Evolutionary conservation across 2,888 invertebrate genomes (phyloP), one percentile per base, ranked within the genome.

Genomic region (Dinocampus coccinellae): DNA sequence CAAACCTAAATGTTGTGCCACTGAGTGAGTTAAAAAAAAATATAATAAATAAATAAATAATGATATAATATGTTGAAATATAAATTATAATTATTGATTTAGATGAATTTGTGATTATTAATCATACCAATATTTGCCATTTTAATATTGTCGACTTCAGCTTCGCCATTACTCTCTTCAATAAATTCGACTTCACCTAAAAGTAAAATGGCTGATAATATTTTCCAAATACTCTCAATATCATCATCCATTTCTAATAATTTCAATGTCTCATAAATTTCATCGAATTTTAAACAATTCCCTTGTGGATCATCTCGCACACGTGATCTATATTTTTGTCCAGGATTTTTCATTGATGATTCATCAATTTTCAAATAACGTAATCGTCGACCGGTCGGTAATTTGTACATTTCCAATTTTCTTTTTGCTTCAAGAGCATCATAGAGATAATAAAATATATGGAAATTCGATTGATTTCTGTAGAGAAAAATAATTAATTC

Each of bases 381-480:
- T 87, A 95, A 95, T 74, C 91, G 91, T 77, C 93, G 90, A 36
- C 92, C 92, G 0, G 91, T 86, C 64, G 93, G 92, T 55, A 97
- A 88, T 73, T 89, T 88, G 78, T 94, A 94, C 57, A 93, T 90
- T 47, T 91, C 90, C 52, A 94, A 88, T 70, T 91, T 90, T 68
- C 92, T 92, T 20, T 91, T 90, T 11, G 92, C 90, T 78, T 92
- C 92, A 84, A 97, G 90, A 3, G 93, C 95, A 83, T 97, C 96
- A 86, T 96, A 96, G 78, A 97, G 92, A 84, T 95, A 97, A 88
- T 97, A 97, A 75, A 97, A 92, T 24, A 96, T 91, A 86, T 97
- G 94, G 84, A 96, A 97, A 83, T 96, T 97, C 64, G 95, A 93
- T 86, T 97, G 96, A 73, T 91, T 90, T 90, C 96, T 95, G 86